Conservation (phyloP, 1,140 invertebrate species). For the Onthophagus taurus region DNA sequence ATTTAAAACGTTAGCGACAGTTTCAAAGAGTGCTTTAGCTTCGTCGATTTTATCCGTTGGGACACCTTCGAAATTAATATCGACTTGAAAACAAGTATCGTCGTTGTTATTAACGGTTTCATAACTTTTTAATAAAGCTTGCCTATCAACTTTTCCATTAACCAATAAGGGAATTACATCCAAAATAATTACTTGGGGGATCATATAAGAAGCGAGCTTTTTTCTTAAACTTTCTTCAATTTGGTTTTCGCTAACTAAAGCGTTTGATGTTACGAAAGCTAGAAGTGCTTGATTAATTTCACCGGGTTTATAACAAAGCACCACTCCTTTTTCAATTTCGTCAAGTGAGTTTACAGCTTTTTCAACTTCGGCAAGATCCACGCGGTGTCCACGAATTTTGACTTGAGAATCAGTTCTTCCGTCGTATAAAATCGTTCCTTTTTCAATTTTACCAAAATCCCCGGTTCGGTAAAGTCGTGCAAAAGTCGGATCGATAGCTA, state of each 20-base stretch:
- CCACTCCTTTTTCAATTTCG: constrained; percentile 56
- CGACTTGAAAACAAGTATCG: constrained; percentile 22
- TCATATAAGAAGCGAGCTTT: constrained; percentile 62
- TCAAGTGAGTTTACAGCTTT: constrained; percentile 48
- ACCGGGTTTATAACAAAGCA: constrained; percentile 69
- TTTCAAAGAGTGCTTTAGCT: constrained; percentile 60
- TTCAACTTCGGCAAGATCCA: constrained; percentile 77
- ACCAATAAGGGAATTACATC: constrained; percentile 66
- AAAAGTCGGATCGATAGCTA: constrained; percentile 48
- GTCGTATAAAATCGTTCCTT: constrained; percentile 62
- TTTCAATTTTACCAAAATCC: constrained; percentile 68
- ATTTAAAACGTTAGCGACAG: constrained; percentile 58
- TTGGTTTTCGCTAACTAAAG: constrained; percentile 46
- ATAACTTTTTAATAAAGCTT: constrained; percentile 60
- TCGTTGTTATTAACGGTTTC: constrained; percentile 53
- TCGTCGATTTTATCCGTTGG: constrained; percentile 46
- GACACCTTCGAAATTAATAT: constrained; percentile 47
- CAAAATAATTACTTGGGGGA: constrained; percentile 64
- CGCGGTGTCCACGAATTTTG: constrained; percentile 75
- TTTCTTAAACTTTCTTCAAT: constrained; percentile 54
- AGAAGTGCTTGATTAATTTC: constrained; percentile 61
- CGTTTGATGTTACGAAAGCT: constrained; percentile 56
- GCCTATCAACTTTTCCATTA: constrained; percentile 79
- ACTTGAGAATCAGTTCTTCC: constrained; percentile 79
- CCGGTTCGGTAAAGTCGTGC: constrained; percentile 65